These are phyloP conservation scores for Laupala kohalensis DNA, from an alignment of 1,140 invertebrate species.

Conservation along the genomic window DNA sequence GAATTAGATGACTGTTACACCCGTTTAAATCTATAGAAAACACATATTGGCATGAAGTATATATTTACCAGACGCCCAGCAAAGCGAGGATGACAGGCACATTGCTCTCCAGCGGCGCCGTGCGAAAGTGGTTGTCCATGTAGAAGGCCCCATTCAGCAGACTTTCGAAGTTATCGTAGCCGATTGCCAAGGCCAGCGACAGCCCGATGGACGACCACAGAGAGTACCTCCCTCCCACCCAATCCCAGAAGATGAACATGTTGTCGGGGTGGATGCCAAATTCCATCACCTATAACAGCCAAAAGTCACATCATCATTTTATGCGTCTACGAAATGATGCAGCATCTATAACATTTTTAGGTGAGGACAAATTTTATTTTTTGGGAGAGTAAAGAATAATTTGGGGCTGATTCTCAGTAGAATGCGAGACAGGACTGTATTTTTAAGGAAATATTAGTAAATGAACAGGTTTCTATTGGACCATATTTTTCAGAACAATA, in stretches of 20 bases:
- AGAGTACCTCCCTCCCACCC: slow-evolving; percentile 96
- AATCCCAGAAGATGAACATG: slow-evolving; percentile 99
- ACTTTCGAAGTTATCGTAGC: slow-evolving; percentile 91
- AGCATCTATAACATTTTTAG: no score
- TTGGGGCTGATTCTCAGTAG: no score
- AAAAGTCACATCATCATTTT: background rate
- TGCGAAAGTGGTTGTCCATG: slow-evolving; percentile 63
- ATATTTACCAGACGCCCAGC: background rate
- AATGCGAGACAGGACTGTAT: no score
- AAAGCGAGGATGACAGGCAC: slow-evolving; percentile 35
- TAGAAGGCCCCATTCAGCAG: slow-evolving; percentile 71
- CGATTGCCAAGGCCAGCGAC: slow-evolving; percentile 86
- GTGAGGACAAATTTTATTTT: no score
- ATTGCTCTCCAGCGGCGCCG: slow-evolving; percentile 83
- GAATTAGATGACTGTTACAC: no score
- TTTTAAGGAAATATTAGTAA: no score
- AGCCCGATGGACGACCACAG: slow-evolving; percentile 97
- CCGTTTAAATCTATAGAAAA: no score
- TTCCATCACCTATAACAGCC: background rate
- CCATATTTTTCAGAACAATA: no score
- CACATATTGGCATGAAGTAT: no score
- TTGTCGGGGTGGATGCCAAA: slow-evolving; percentile 95
- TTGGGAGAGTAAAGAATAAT: no score
- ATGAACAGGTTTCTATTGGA: no score
- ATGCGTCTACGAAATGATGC: no score